Conservation (phyloP, 2,797 vertebrate genomes). For the Ctenosaura bakeri region DNA sequence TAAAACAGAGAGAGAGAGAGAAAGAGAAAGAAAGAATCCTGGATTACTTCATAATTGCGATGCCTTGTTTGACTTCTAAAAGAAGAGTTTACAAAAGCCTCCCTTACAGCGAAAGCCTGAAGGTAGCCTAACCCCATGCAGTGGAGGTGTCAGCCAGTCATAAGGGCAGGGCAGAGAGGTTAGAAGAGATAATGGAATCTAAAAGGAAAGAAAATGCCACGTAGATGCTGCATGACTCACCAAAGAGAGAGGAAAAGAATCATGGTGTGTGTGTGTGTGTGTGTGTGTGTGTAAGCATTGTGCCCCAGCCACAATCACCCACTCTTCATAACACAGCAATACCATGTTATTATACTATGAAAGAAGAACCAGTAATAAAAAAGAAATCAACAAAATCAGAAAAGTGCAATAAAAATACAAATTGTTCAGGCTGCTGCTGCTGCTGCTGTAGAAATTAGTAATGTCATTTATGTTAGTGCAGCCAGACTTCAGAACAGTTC, state of each 20-base stretch:
- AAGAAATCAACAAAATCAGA: background rate
- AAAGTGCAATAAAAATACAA: background rate
- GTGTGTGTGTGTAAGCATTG: conserved; percentile 48
- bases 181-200: conserved; percentile 78
- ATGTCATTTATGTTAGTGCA: background rate
- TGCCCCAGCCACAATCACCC: conserved; percentile 69
- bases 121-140: conserved; percentile 69
- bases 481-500: no score
- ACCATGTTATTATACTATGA: background rate
- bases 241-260: conserved; percentile 60
- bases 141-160: conserved; percentile 71
- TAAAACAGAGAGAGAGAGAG: conserved; percentile 56
- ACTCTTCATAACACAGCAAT: conserved; percentile 48
- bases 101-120: conserved; percentile 69
- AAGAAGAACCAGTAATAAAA: background rate
- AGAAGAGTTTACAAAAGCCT: conserved; percentile 74
- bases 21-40: conserved; percentile 40
- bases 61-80: conserved; percentile 75
- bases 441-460: background rate
- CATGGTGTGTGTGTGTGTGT: conserved; percentile 47
- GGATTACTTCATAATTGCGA: conserved; percentile 62
- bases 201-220: conserved; percentile 36
- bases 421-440: background rate
- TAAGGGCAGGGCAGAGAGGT: conserved; percentile 78
- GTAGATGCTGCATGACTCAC: conserved; percentile 72